Evolutionary conservation across 2,113 vertebrate genomes (phyloP).

Genomic region (Regulus satrapa): DNA sequence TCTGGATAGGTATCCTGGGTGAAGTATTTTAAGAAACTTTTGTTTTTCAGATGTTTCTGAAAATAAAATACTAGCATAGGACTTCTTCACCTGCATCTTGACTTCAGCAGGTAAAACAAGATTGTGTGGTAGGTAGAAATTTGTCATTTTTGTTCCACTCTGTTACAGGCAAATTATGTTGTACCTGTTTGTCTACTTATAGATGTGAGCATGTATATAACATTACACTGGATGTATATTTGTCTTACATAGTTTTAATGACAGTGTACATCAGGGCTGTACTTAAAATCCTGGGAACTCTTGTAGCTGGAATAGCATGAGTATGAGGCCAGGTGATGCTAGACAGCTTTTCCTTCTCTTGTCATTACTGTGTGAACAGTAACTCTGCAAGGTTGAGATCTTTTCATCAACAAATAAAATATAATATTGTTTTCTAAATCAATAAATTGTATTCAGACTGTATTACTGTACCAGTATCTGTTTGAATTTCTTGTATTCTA

Average conservation of each 20-base stretch:
- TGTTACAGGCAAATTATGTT: background rate
- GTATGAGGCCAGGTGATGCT: background rate
- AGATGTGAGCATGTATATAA: background rate
- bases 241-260: background rate
- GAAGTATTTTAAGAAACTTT: background rate
- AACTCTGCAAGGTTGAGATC: background rate
- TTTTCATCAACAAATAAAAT: background rate
- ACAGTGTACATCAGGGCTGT: background rate
- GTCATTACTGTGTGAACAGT: background rate
- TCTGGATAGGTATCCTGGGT: background rate
- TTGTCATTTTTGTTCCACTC: background rate
- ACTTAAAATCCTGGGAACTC: background rate
- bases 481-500: background rate
- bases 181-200: background rate
- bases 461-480: background rate
- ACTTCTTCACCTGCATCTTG: background rate
- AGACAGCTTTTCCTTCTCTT: background rate
- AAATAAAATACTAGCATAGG: background rate
- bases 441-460: background rate
- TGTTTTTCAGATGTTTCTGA: background rate
- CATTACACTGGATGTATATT: background rate
- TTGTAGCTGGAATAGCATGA: background rate
- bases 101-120: background rate
- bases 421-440: background rate
- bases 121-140: background rate